A percentile compares a stretch with the other conserved stretches of the same genome.
Evolutionary conservation across 2,113 vertebrate species (phyloP).

Genomic region (Rhabdornis inornatus): DNA sequence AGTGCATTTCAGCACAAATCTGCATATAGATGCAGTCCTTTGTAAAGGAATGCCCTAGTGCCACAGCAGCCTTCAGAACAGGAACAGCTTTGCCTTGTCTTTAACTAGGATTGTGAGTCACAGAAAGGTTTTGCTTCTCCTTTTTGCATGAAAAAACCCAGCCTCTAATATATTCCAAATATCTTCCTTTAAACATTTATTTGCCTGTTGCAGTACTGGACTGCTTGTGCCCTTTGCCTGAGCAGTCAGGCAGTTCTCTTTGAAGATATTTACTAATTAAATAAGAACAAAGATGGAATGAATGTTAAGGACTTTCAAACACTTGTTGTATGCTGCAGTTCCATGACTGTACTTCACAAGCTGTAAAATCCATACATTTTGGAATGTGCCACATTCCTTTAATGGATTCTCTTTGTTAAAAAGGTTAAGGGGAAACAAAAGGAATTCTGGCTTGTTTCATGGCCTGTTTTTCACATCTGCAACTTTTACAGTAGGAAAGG

Average conservation of each 20-base stretch:
- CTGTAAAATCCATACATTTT: background rate
- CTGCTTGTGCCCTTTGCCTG: slow-evolving; percentile 33
- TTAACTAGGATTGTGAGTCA: slow-evolving; percentile 14
- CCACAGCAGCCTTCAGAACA: background rate
- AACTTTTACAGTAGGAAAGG: background rate
- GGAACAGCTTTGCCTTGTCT: background rate
- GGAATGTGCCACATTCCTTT: background rate
- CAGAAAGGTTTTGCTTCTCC: slow-evolving; percentile 4
- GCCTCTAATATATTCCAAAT: slow-evolving; percentile 5
- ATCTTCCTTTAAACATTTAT: slow-evolving; percentile 34
- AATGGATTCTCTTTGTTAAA: background rate
- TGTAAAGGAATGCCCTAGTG: background rate
- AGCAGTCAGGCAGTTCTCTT: slow-evolving; percentile 46
- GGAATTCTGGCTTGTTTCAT: background rate
- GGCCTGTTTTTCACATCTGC: background rate
- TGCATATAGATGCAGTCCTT: background rate
- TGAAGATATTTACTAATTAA: slow-evolving; percentile 71
- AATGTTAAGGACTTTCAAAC: slow-evolving; percentile 62
- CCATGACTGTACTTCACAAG: slow-evolving; percentile 24
- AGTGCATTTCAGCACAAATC: background rate
- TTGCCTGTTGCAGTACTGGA: slow-evolving; percentile 8
- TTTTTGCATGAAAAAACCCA: background rate
- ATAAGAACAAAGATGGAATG: slow-evolving; percentile 61
- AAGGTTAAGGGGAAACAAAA: background rate
- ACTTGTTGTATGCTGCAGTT: background rate